Conservation (phyloP, 2,888 invertebrate genomes). For the Standfussiana lucernea region DNA sequence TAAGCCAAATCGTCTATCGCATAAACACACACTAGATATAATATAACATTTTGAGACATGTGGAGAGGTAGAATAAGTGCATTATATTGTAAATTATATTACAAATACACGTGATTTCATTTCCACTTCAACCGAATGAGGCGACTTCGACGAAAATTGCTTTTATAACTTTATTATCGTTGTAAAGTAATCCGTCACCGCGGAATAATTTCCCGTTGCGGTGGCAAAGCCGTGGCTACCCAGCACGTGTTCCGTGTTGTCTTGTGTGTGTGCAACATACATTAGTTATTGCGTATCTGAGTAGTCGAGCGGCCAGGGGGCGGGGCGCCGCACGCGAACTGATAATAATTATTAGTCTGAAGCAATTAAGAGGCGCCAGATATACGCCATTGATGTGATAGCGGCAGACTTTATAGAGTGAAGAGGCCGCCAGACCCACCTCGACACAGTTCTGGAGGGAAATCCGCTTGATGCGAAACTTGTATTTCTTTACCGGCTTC, state of each 20-base stretch:
- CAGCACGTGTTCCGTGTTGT: conserved; percentile 75
- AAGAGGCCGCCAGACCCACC: conserved; percentile 69
- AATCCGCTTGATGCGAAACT: conserved; percentile 63
- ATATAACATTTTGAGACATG: conserved; percentile 27
- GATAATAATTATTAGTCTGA: conserved; percentile 89
- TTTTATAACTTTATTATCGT: conserved; percentile 50
- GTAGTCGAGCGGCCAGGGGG: conserved; percentile 73
- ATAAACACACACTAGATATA: conserved; percentile 22
- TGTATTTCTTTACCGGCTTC: conserved; percentile 53
- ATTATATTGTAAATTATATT: conserved; percentile 37
- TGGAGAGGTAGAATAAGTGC: conserved; percentile 40
- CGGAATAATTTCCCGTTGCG: conserved; percentile 67
- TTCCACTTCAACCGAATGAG: conserved; percentile 49
- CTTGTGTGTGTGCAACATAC: conserved; percentile 61
- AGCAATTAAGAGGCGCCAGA: conserved; percentile 90
- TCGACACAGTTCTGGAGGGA: conserved; percentile 68
- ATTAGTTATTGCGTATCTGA: conserved; percentile 78
- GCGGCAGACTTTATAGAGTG: conserved; percentile 73
- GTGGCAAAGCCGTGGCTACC: conserved; percentile 67
- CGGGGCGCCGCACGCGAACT: conserved; percentile 85
- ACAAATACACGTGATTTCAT: conserved; percentile 49
- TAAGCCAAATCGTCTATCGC: conserved; percentile 53
- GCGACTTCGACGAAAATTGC: conserved; percentile 53
- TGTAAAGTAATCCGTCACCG: conserved; percentile 55
- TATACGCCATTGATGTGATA: conserved; percentile 84